Base-by-base conservation (phyloP, 2,888 invertebrate genomes). In the Phortica okadai region DNA sequence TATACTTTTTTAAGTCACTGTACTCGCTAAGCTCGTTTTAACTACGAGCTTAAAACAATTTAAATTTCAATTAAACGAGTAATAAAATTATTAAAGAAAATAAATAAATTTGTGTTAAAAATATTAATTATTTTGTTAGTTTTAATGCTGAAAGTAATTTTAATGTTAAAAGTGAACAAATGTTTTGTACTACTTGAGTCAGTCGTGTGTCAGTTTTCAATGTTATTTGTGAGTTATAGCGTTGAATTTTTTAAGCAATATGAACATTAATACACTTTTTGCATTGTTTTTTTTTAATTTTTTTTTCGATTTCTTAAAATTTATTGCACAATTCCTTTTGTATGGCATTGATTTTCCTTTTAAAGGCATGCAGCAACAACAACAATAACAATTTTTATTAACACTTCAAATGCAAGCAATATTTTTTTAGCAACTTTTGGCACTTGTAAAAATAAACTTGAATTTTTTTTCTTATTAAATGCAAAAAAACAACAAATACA, bases 171-270 rank as follows among this genome's bases (percentile, higher is more conserved):
- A 11, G 3, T 50, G 50, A 50, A 62, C 1, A n/a, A 16, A 8
- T 62, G 59, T 62, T 21, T 64, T 64, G 59, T 64, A 33, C 1
- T 50, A 33, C 8, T 62, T 64, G 33, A 64, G 33, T 50, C 14
- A 11, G 50, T 10, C 64, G 64, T 64, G 64, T 64, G 33, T 64
- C 64, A 64, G 64, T 64, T 64, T 64, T 64, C 64, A 33, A 64
- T 14, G 7, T 8, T 50, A 50, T 2, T 50, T 50, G 50, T 50
- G 50, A 50, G 50, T 50, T 50, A 11, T 50, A 11, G 6, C 14
- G 50, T 14, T 50, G 50, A 50, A 50, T 50, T 50, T 50, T 50
- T 50, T 50, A 14, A 14, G 2, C 50, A 50, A 50, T 11, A 11
- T 50, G 4, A 33, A 33, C 33, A 58, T 1, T 58, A 0, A 58